Evolutionary conservation across 1,140 invertebrate species (phyloP).

Genomic region (Eriocheir sinensis): DNA sequence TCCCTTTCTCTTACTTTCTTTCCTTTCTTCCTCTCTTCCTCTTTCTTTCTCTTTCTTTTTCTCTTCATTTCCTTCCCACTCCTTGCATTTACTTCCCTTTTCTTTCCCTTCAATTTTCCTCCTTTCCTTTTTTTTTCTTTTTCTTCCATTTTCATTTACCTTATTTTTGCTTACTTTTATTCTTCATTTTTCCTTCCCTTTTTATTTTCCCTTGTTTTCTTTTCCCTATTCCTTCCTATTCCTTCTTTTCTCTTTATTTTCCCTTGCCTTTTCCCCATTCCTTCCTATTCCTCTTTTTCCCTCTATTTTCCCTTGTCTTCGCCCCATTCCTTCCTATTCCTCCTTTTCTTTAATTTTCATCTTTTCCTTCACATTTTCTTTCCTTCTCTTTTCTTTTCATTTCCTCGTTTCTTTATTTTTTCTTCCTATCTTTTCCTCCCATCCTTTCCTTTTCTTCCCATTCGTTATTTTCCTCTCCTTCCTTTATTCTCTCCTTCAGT

Average conservation of each 20-base stretch:
- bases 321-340: neutral
- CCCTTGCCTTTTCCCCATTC: neutral
- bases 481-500: neutral
- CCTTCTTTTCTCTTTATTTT: neutral
- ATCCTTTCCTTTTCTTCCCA: neutral
- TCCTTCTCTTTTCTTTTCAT: neutral
- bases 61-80: neutral
- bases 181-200: neutral
- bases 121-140: neutral
- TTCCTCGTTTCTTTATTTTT: neutral
- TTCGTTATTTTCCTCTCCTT: neutral
- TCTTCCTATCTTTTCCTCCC: neutral
- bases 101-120: neutral
- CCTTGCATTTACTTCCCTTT: slow-evolving; percentile 1
- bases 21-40: neutral
- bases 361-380: neutral
- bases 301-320: neutral
- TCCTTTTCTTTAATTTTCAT: neutral
- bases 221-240: neutral
- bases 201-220: neutral
- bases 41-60: neutral
- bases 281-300: too few species aligned
- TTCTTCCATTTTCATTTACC: neutral
- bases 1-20: neutral
- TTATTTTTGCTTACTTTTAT: neutral